Evolutionary conservation across 1,140 invertebrate species (phyloP).

Genomic region (Dysdera silvatica): DNA sequence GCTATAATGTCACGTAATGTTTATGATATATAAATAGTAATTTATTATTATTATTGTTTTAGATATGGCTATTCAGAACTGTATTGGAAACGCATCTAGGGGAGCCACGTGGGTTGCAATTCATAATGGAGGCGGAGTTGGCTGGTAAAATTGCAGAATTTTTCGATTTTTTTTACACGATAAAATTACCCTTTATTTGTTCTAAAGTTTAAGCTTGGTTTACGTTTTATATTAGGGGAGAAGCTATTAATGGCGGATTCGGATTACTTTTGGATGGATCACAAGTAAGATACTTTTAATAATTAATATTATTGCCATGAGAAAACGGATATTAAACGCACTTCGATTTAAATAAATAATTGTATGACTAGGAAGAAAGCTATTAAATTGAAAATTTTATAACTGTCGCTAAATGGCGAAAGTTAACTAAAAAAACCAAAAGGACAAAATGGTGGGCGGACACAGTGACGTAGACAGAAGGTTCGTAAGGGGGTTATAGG

Average conservation of each 20-base stretch:
- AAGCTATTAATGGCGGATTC: conserved; percentile 63
- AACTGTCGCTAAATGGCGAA: no score
- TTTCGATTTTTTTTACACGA: conserved; percentile 13
- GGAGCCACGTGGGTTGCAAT: conserved; percentile 63
- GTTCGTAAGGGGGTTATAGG: no score
- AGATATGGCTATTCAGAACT: conserved; percentile 63
- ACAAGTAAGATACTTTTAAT: conserved; percentile 43
- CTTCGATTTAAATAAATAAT: no score
- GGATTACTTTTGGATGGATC: conserved; percentile 58
- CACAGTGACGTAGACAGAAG: no score
- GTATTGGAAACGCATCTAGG: conserved; percentile 57
- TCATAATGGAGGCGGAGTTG: conserved; percentile 62
- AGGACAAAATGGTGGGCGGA: no score
- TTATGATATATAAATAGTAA: no score
- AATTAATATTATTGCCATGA: no score
- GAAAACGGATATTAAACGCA: no score
- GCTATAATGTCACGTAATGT: no score
- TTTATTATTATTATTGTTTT: neutral
- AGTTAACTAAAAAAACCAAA: no score
- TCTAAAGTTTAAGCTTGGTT: neutral
- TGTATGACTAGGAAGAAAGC: no score
- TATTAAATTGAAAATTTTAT: no score
- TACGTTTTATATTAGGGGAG: conserved; percentile 50
- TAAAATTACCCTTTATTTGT: neutral
- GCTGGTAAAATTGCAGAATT: conserved; percentile 49